A percentile compares a stretch with the other conserved stretches of the same genome.
phyloP scores from a whole-genome alignment of 2,797 vertebrate species.

The Pitangus sulphuratus region DNA sequence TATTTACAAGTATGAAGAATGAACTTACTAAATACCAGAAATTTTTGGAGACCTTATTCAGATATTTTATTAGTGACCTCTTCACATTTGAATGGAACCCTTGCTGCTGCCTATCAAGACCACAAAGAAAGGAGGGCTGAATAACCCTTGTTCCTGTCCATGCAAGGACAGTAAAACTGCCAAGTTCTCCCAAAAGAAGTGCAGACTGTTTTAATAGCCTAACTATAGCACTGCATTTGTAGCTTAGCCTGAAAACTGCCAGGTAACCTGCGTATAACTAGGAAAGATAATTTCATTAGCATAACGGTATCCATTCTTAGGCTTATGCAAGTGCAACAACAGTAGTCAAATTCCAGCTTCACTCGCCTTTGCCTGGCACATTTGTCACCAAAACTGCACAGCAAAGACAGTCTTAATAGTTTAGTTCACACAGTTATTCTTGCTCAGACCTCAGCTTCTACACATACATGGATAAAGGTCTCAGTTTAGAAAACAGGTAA shows the following conservation, averaged over 20 bases:
- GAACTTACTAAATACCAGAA: neutral
- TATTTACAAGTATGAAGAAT: neutral
- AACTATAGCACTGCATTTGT: neutral
- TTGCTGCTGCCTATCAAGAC: neutral
- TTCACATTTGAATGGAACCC: neutral
- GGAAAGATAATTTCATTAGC: neutral
- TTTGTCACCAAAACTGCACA: neutral
- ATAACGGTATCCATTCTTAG: neutral
- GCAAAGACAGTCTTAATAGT: neutral
- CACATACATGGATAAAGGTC: neutral
- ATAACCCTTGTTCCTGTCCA: neutral
- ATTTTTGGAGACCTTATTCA: neutral
- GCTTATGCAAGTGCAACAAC: neutral
- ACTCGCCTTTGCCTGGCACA: neutral
- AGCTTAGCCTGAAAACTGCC: neutral
- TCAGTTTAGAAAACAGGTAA: neutral
- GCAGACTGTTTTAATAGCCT: neutral
- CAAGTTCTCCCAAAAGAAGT: neutral
- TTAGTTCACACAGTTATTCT: neutral
- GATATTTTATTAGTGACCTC: neutral
- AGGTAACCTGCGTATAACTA: neutral
- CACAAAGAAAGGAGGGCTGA: neutral
- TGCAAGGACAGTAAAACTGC: neutral
- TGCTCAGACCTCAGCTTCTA: neutral
- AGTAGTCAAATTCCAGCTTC: neutral